Percentiles rank a stretch among this genome's conserved stretches.
Evolutionary conservation across 2,888 invertebrate genomes (phyloP).

Genomic region (Fragum whitleyi): DNA sequence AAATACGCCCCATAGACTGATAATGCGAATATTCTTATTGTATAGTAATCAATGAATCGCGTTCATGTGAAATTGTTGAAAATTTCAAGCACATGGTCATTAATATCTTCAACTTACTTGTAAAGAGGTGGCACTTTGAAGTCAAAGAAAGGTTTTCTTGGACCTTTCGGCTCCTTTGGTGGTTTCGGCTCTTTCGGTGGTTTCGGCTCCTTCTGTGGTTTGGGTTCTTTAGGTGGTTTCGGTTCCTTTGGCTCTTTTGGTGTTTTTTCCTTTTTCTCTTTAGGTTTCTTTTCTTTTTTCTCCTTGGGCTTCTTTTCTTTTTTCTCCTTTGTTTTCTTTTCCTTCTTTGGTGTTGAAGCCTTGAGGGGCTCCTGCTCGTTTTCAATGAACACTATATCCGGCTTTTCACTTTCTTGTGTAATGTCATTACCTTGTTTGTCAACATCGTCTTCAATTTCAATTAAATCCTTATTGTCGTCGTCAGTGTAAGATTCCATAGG

Average conservation of each 20-base stretch:
- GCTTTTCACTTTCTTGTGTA: constrained; percentile 42
- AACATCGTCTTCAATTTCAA: constrained; percentile 47
- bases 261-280: constrained; percentile 46
- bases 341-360: constrained; percentile 45
- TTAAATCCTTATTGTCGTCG: constrained; percentile 39
- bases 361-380: constrained; percentile 36
- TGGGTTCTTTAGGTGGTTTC: constrained; percentile 40
- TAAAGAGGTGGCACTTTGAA: constrained; percentile 50
- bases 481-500: constrained; percentile 42
- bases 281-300: constrained; percentile 48
- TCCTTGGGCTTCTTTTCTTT: constrained; percentile 52
- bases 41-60: too few relatives aligned
- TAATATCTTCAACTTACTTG: constrained; percentile 62
- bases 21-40: too few relatives aligned
- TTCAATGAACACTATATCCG: constrained; percentile 59
- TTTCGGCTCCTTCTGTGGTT: constrained; percentile 40
- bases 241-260: constrained; percentile 32
- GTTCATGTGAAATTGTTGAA: too few relatives aligned
- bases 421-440: constrained; percentile 30
- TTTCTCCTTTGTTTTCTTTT: constrained; percentile 33
- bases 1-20: too few relatives aligned
- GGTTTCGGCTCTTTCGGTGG: constrained; percentile 42
- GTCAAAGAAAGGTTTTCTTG: constrained; percentile 28
- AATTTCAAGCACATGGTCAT: too few relatives aligned
- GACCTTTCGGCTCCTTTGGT: constrained; percentile 33